Evolutionary conservation across 2,888 invertebrate genomes (phyloP).

Genomic region (Leucania comma): DNA sequence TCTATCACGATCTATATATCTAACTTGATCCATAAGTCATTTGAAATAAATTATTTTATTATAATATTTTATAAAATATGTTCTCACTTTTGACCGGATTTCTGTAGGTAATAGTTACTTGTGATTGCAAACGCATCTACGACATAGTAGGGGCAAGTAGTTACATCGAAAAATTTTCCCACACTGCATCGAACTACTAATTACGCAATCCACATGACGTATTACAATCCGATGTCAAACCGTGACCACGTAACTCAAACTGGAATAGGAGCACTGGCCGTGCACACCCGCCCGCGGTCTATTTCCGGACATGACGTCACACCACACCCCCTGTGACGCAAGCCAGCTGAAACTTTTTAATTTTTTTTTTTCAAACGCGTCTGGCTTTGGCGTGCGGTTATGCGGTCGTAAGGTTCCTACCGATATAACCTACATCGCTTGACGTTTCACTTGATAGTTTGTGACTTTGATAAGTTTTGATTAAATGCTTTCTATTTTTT

Average conservation of each 20-base stretch:
- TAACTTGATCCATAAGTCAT: too few relatives aligned
- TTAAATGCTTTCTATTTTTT: constrained; percentile 33
- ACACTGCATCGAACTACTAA: constrained; percentile 29
- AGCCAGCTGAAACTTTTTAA: constrained; percentile 72
- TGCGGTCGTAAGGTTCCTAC: constrained; percentile 63
- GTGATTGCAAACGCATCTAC: too few relatives aligned
- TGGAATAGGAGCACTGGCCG: constrained; percentile 60
- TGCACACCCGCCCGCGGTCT: constrained; percentile 69
- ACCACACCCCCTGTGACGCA: constrained; percentile 78
- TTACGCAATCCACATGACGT: constrained; percentile 55
- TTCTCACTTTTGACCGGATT: too few relatives aligned
- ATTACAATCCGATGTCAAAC: constrained; percentile 61
- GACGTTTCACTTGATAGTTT: constrained; percentile 52
- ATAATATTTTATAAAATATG: too few relatives aligned
- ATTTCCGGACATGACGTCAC: constrained; percentile 80
- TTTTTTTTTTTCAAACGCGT: constrained; percentile 68
- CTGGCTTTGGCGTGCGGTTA: constrained; percentile 69
- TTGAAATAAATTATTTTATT: too few relatives aligned
- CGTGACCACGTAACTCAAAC: constrained; percentile 56
- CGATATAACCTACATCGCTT: constrained; percentile 66
- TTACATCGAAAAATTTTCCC: neutral
- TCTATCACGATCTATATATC: too few relatives aligned
- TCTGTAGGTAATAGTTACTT: too few relatives aligned
- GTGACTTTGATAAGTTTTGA: constrained; percentile 46
- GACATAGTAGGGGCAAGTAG: too few relatives aligned